Base-by-base conservation (phyloP, 2,797 vertebrate genomes). In the Corythornis leucogaster region DNA sequence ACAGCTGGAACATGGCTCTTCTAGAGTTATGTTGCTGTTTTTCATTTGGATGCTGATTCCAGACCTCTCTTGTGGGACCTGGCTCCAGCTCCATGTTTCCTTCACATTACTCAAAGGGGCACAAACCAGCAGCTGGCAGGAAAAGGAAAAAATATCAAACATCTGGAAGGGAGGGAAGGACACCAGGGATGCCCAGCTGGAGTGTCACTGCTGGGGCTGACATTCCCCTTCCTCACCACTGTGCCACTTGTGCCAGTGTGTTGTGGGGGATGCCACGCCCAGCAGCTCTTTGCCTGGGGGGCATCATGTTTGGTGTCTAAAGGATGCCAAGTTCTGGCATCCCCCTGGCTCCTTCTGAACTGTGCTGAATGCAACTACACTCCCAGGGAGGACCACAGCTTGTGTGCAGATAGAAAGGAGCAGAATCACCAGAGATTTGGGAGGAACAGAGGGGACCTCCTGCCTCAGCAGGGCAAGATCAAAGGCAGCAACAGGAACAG, bases 341-440 rank as follows among this genome's bases (percentile, higher is more conserved):
- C 30, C 25, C 18, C 31, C 8, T 19, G 24, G 45, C 30, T 71
- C 46, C 46, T 26, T 58, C 21, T 3, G 17, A 58, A 35, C 17
- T 18, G 42, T 17, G 25, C 28, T 26, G 11, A 9, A 17, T 24
- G 54, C 12, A 15, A 5, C 77, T 66, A 3, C 12, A 4, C 13
- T 55, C 11, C 12, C 12, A 21, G 31, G 5, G 12, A 42, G 20
- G 7, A 11, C 22, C 19, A 8, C 8, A 22, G 75, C 24, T 15
- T 19, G 26, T 1, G 9, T 11, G 12, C 11, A 13, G 17, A 6
- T 0, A 26, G 53, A 26, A 38, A 66, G 17, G 45, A 66, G 53
- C 58, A 40, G 58, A 55, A 45, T 9, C 1, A 0, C 28, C 35
- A 38, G 21, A 55, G 31, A 51, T 58, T 0, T 11, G n/a, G 48